A percentile compares a stretch with the other conserved stretches of the same genome.
phyloP scores from a whole-genome alignment of 2,797 vertebrate genomes.

The Corythornis leucogaster region DNA sequence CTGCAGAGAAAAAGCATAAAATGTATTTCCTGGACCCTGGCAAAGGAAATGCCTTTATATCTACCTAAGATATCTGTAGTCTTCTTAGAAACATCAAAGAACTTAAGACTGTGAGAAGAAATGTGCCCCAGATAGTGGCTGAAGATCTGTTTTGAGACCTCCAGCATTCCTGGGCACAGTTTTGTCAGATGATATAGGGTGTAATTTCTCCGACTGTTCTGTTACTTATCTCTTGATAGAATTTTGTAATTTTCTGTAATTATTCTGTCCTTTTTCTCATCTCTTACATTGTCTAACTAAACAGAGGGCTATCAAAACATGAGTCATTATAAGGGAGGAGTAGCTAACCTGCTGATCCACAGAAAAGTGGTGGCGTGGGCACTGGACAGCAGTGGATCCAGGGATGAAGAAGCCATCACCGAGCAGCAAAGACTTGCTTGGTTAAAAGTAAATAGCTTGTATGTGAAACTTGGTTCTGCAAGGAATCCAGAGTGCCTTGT shows the following conservation, averaged over 20 bases:
- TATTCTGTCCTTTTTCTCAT: neutral
- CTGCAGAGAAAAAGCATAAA: neutral
- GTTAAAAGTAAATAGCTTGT: neutral
- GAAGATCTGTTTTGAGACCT: neutral
- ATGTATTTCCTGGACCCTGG: neutral
- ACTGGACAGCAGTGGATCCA: neutral
- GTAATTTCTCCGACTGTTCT: neutral
- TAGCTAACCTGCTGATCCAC: neutral
- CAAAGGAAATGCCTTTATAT: neutral
- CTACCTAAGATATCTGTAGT: accelerated
- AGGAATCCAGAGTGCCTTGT: neutral
- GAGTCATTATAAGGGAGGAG: neutral
- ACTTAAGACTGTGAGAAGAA: neutral
- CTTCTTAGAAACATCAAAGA: neutral
- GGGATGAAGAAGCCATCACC: neutral
- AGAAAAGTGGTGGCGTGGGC: neutral
- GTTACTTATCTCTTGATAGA: neutral
- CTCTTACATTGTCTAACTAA: neutral
- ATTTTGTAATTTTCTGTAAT: neutral
- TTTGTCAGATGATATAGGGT: neutral
- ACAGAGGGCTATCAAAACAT: neutral
- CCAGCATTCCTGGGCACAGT: neutral
- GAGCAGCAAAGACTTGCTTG: neutral
- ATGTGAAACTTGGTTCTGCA: neutral
- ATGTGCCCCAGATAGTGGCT: neutral